These are phyloP conservation scores for Erebia palarica DNA, from an alignment of 2,888 invertebrate species.

Conservation along the genomic window DNA sequence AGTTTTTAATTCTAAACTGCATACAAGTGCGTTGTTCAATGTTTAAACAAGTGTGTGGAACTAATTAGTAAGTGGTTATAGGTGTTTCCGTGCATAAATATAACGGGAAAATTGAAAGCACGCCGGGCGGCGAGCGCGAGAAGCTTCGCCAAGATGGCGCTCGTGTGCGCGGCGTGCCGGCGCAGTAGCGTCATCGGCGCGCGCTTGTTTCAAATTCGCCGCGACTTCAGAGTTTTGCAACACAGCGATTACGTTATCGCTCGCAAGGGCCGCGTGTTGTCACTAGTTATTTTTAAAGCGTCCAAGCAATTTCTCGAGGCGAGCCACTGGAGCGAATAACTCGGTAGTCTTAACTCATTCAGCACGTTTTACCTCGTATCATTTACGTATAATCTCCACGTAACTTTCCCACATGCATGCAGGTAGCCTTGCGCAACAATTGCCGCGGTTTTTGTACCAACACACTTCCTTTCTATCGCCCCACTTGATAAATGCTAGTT, in stretches of 20 bases:
- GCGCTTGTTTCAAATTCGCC: slow-evolving; percentile 72
- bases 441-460: slow-evolving; percentile 72
- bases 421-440: slow-evolving; percentile 70
- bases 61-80: slow-evolving; percentile 24
- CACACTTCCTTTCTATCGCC: slow-evolving; percentile 69
- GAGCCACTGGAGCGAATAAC: slow-evolving; percentile 62
- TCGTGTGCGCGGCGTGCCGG: slow-evolving; percentile 77
- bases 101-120: slow-evolving; percentile 57
- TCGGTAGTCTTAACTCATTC: slow-evolving; percentile 35
- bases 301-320: slow-evolving; percentile 52
- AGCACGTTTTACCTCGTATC: slow-evolving; percentile 58
- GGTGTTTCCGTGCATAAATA: slow-evolving; percentile 31
- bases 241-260: slow-evolving; percentile 70
- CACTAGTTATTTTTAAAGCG: slow-evolving; percentile 79
- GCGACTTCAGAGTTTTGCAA: slow-evolving; percentile 71
- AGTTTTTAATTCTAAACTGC: background rate
- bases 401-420: slow-evolving; percentile 74
- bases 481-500: slow-evolving; percentile 35
- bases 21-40: slow-evolving; percentile 3
- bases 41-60: slow-evolving; percentile 20
- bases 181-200: slow-evolving; percentile 66
- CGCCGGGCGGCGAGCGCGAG: slow-evolving; percentile 70
- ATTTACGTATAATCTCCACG: slow-evolving; percentile 66
- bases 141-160: slow-evolving; percentile 75
- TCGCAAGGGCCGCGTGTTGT: slow-evolving; percentile 76